Evolutionary conservation across 2,797 vertebrate genomes (phyloP), one percentile per base, ranked within the genome.

Genomic region (Macropodus opercularis): DNA sequence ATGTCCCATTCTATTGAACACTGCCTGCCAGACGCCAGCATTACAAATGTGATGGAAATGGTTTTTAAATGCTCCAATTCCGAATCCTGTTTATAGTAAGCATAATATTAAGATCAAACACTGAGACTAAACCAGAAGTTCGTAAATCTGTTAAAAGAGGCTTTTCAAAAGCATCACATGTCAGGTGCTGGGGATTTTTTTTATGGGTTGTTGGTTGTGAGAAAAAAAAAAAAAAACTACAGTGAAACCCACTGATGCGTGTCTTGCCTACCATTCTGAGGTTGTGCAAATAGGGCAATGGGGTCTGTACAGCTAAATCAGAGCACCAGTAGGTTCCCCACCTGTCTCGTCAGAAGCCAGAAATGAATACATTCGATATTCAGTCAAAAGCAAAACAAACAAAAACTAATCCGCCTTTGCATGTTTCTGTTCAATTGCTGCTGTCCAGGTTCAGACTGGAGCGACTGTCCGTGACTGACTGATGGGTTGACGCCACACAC

Each of bases 381-480:
- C 2, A 14, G 2, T 23, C 12, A 21, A 1, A 4, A 24, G 17
- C 15, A 50, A 14, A n/a, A 14, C 3, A 14, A 46, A 19, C 15
- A 9, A 22, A 6, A 3, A 15, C 8, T n/a, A n/a, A n/a, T n/a
- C n/a, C n/a, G n/a, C 5, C 22, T 49, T 35, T 40, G 21, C 1
- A 1, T 32, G 44, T 59, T 47, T 38, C 23, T n/a, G 6, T 8
- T 23, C n/a, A 1, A 8, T 2, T 0, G 18, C 31, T 47, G 29
- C 49, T n/a, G n/a, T 41, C 58, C 7, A 40, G 31, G 53, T 4
- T 62, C 27, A 64, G 18, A 13, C 29, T 3, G 19, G 15, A 5
- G 17, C 18, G 38, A 35, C 22, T 69, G 39, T 54, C 48, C 32
- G 79, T 55, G 68, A 63, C 59, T 76, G 76, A 69, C 69, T 77